Evolutionary conservation across 2,113 vertebrate genomes (phyloP).

Genomic region (Lepidothrix coronata): DNA sequence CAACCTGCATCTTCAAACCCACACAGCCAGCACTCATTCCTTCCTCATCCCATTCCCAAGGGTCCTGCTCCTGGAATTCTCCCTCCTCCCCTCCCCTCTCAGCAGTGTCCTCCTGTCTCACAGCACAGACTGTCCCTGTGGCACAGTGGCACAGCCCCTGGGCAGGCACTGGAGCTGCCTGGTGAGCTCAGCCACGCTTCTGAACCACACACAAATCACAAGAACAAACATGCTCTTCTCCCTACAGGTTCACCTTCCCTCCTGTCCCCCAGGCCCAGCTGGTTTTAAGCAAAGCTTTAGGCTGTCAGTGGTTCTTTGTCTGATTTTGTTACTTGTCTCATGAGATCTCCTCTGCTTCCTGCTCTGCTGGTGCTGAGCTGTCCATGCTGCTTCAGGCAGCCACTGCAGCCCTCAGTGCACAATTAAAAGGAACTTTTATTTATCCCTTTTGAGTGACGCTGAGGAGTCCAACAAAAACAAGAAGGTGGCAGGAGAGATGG

Average conservation of each 20-base stretch:
- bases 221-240: background rate
- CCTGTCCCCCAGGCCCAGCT: background rate
- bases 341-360: background rate
- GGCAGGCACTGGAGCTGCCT: background rate
- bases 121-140: background rate
- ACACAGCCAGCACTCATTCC: fast-evolving
- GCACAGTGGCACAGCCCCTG: background rate
- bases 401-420: background rate
- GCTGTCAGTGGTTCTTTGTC: background rate
- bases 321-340: background rate
- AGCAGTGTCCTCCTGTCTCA: background rate
- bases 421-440: background rate
- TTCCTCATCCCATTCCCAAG: background rate
- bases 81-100: background rate
- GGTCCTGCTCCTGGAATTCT: background rate
- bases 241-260: background rate
- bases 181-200: background rate
- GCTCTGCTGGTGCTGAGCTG: background rate
- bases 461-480: background rate
- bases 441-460: background rate
- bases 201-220: background rate
- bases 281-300: background rate
- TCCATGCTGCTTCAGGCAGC: background rate
- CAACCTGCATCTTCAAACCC: background rate
- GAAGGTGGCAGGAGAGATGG: background rate